Base-by-base conservation (phyloP, 2,888 invertebrate species). In the Diachrysia chrysitis region DNA sequence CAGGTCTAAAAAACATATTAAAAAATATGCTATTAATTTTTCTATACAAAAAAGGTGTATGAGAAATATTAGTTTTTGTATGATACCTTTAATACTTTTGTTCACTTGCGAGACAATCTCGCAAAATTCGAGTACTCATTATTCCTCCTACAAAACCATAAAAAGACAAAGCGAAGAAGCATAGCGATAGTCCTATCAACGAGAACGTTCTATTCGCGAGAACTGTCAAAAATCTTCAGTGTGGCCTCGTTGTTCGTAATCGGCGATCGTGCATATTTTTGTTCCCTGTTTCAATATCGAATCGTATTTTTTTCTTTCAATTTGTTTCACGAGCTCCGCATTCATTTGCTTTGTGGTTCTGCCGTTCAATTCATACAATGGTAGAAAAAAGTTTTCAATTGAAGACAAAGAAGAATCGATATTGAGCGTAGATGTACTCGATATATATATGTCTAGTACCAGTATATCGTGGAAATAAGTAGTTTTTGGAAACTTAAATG, bases 331-430 rank as follows among this genome's bases (percentile, higher is more conserved):
- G 71, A 73, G 69, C 76, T 53, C 65, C 61, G 76, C 70, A 78
- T 83, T 85, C 81, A 82, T 85, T 85, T 85, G 81, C 84, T 85
- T 81, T 83, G 84, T 83, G 81, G 74, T 78, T 75, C 67, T 64
- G 66, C 70, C 72, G 73, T 81, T 80, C 78, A 79, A 83, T 83
- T 83, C 78, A 83, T 79, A 78, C 69, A 69, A 76, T 82, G 64
- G 76, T 65, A 76, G 66, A 77, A 78, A 82, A 79, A 79, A 76
- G 66, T 65, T 73, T 78, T 73, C 70, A 75, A 78, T 85, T 65
- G 75, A 76, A 84, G 80, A 78, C 79, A 78, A 84, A 81, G 79
- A 58, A 61, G 57, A 69, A 73, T 81, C 76, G 58, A 70, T 76
- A 76, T 70, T 70, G 66, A 70, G 61, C 48, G 37, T 61, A 66